Conservation (phyloP, 1,140 invertebrate species). For the Cotesia glomerata region DNA sequence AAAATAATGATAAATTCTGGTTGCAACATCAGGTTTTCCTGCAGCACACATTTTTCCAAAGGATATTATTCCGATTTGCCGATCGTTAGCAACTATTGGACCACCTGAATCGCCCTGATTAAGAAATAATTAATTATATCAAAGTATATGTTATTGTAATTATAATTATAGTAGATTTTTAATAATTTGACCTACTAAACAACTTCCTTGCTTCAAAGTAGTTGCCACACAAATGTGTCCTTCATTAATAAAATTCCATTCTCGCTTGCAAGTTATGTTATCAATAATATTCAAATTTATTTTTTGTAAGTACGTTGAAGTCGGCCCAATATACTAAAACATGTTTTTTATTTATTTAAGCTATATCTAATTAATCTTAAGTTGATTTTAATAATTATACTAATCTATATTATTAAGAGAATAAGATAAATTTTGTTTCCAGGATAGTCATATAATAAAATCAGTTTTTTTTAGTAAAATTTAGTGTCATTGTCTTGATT, state of each 20-base stretch:
- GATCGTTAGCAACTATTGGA: neutral
- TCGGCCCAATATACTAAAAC: neutral
- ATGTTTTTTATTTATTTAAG: too few relatives aligned
- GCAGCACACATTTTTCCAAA: neutral
- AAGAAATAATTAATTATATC: too few relatives aligned
- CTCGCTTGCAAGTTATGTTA: neutral
- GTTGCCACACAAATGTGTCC: neutral
- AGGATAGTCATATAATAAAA: too few relatives aligned
- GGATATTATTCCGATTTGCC: neutral
- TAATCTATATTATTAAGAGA: too few relatives aligned
- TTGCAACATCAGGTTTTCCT: conserved; percentile 30
- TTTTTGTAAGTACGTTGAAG: neutral
- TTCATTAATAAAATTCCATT: neutral
- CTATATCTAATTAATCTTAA: too few relatives aligned
- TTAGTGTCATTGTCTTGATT: too few relatives aligned
- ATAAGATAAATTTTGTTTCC: too few relatives aligned
- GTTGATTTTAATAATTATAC: too few relatives aligned
- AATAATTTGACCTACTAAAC: neutral
- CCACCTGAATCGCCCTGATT: neutral
- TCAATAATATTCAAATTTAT: neutral
- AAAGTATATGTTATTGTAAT: neutral
- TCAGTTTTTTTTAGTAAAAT: too few relatives aligned
- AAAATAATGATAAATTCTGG: conserved; percentile 40
- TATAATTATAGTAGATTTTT: too few relatives aligned
- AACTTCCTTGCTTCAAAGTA: neutral